Conservation (phyloP, 2,888 invertebrate genomes). For the Patella ulyssiponensis region DNA sequence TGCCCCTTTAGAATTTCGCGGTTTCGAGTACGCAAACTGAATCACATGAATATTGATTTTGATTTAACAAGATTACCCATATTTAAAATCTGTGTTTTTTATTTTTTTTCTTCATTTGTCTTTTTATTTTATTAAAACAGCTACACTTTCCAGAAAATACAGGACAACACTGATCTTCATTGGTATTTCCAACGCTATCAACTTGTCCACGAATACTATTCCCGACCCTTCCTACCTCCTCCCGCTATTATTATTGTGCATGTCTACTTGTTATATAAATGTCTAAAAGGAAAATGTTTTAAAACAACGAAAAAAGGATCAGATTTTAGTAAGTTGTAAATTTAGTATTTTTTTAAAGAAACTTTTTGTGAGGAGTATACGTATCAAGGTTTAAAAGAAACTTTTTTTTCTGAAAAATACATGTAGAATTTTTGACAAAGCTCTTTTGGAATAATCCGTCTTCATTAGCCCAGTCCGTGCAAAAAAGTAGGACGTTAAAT, state of each 20-base stretch:
- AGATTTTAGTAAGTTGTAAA: conserved; percentile 32
- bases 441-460: no score
- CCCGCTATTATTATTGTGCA: conserved; percentile 68
- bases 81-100: neutral
- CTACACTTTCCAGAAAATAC: conserved; percentile 67
- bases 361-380: no score
- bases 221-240: conserved; percentile 67
- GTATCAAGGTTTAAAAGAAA: no score
- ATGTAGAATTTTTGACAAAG: no score
- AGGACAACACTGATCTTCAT: conserved; percentile 67
- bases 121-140: conserved; percentile 46
- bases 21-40: no score
- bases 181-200: conserved; percentile 70
- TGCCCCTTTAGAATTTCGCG: no score
- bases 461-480: no score
- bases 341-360: no score
- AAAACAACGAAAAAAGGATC: conserved; percentile 16
- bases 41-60: no score
- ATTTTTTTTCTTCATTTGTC: neutral
- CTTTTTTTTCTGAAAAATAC: no score
- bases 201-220: conserved; percentile 67
- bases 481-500: no score
- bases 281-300: conserved; percentile 36
- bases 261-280: conserved; percentile 46
- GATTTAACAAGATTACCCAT: no score